Conservation (phyloP, 30 jellyfish, hydroid and myxozoan genomes). For the Turritopsis rubra region DNA sequence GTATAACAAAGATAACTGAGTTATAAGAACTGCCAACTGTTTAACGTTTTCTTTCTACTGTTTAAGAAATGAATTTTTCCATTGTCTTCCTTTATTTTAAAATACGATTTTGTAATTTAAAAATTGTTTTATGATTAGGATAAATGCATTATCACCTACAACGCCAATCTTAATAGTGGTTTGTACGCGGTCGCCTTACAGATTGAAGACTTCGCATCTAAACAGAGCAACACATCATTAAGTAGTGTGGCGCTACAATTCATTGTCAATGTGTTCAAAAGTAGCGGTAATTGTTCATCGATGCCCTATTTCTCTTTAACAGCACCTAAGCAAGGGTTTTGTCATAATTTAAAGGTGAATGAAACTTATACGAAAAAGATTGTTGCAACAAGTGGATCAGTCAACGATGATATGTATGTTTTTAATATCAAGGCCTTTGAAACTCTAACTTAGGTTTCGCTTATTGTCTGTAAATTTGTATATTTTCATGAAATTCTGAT, state of each 20-base stretch:
- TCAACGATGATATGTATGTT: slow-evolving; percentile 2
- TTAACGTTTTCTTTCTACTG: too few species aligned
- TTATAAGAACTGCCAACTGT: too few species aligned
- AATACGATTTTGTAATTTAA: too few species aligned
- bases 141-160: background rate
- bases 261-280: background rate
- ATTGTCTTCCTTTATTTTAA: too few species aligned
- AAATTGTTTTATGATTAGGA: too few species aligned
- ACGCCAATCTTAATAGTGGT: background rate
- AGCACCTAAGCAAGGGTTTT: background rate
- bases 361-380: background rate
- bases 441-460: too few species aligned
- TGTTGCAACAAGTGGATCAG: background rate
- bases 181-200: slow-evolving; percentile 10
- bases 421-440: background rate
- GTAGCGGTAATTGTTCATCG: background rate
- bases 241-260: slow-evolving; percentile 19
- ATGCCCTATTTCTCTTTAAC: slow-evolving; percentile 5
- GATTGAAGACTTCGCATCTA: slow-evolving; percentile 17
- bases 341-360: background rate
- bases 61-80: too few species aligned
- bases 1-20: too few species aligned
- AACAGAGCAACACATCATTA: background rate
- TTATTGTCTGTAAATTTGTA: background rate
- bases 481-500: background rate